Evolutionary conservation across 2,797 vertebrate species (phyloP).

Genomic region (Argya squamiceps): DNA sequence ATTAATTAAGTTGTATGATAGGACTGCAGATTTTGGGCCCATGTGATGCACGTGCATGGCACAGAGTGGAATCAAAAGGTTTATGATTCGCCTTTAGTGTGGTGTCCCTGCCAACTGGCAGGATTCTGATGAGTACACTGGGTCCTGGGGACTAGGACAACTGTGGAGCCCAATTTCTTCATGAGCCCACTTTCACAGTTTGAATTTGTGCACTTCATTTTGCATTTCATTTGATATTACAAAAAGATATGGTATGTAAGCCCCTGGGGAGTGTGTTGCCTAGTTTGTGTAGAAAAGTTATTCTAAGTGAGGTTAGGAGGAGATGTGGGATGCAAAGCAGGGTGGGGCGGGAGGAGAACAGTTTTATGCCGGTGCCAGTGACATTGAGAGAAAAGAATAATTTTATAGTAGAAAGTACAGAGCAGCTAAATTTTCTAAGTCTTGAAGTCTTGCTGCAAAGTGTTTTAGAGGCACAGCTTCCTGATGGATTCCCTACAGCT

Average conservation of each 20-base stretch:
- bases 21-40: not conserved
- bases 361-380: not conserved
- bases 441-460: not conserved
- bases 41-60: fast-evolving
- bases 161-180: not conserved
- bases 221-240: not conserved
- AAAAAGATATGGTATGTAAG: not conserved
- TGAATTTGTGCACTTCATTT: not conserved
- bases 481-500: not conserved
- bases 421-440: not conserved
- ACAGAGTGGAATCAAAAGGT: not conserved
- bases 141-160: not conserved
- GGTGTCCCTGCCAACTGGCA: not conserved
- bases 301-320: not conserved
- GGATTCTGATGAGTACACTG: not conserved
- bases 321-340: not conserved
- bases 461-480: not conserved
- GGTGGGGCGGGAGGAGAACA: not conserved
- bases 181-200: not conserved
- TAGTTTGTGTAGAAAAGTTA: not conserved
- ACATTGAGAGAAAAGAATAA: not conserved
- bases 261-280: not conserved
- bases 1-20: not conserved
- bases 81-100: not conserved
- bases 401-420: not conserved